phyloP scores from a whole-genome alignment of 2,113 vertebrate genomes.

The Geococcyx californianus region DNA sequence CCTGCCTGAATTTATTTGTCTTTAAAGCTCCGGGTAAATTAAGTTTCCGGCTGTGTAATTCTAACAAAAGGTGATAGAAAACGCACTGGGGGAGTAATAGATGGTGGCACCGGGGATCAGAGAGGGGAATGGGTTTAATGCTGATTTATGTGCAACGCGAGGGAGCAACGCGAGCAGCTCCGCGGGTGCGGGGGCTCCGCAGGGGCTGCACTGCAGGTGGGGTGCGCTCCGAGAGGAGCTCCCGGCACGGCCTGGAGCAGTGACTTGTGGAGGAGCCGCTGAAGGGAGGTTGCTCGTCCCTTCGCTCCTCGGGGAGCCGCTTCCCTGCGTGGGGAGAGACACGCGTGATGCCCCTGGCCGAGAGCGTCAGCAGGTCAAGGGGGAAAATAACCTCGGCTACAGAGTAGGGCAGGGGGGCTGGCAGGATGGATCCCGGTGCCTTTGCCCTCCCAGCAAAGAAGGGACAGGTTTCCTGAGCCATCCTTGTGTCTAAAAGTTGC shows the following conservation, averaged over 20 bases:
- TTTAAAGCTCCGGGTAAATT: constrained; percentile 39
- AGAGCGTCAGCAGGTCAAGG: too few relatives aligned
- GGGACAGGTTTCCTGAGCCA: neutral
- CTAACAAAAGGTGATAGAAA: constrained; percentile 57
- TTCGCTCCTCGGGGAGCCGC: neutral
- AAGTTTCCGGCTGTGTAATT: constrained; percentile 45
- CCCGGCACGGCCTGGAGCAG: neutral
- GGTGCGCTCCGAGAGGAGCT: too few relatives aligned
- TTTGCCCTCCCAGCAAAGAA: neutral
- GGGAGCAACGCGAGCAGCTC: neutral
- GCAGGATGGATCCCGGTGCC: neutral
- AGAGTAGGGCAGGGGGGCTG: neutral
- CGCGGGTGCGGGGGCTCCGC: neutral
- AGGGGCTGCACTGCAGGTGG: neutral
- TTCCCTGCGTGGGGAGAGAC: neutral
- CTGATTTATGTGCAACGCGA: neutral
- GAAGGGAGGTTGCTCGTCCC: neutral
- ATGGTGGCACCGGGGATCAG: constrained; percentile 7
- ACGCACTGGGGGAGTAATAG: constrained; percentile 10
- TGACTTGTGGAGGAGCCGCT: neutral
- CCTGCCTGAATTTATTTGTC: constrained; percentile 40
- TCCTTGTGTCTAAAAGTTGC: neutral
- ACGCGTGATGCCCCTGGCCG: neutral
- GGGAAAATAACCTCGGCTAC: neutral
- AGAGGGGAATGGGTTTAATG: constrained; percentile 14